These are phyloP conservation scores for Neopipo cinnamomea DNA, from an alignment of 2,113 vertebrate species.

Conservation along the genomic window DNA sequence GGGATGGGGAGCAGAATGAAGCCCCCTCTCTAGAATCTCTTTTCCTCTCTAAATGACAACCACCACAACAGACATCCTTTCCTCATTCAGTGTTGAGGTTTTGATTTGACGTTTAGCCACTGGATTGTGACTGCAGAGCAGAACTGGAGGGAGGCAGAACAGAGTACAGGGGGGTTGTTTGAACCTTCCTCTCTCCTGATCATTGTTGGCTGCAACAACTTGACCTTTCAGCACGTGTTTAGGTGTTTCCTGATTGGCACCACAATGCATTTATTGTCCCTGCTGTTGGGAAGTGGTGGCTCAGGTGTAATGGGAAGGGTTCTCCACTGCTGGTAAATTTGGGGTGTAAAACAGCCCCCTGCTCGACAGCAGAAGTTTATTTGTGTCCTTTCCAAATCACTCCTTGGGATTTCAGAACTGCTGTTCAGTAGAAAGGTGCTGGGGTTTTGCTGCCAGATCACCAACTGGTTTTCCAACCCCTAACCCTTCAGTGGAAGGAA, in stretches of 20 bases:
- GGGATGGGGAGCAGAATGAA: neutral
- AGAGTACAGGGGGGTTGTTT: neutral
- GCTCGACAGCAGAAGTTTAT: neutral
- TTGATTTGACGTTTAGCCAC: neutral
- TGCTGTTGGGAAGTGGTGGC: neutral
- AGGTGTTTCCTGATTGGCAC: neutral
- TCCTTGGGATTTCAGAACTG: neutral
- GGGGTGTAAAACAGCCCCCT: neutral
- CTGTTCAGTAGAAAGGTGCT: neutral
- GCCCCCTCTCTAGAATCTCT: neutral
- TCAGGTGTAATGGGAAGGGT: neutral
- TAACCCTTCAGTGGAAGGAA: neutral
- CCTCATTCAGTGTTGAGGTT: neutral
- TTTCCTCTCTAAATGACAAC: neutral
- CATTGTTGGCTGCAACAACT: neutral
- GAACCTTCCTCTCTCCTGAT: neutral
- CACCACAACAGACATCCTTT: neutral
- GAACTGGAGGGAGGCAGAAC: neutral
- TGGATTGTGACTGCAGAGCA: neutral
- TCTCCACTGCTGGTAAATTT: neutral
- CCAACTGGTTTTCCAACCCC: neutral
- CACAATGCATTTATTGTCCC: neutral
- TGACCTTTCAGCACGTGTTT: neutral
- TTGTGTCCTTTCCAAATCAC: neutral
- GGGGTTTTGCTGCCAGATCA: neutral